Evolutionary conservation across 1,140 invertebrate species (phyloP).

Genomic region (Leguminivora glycinivorella): DNA sequence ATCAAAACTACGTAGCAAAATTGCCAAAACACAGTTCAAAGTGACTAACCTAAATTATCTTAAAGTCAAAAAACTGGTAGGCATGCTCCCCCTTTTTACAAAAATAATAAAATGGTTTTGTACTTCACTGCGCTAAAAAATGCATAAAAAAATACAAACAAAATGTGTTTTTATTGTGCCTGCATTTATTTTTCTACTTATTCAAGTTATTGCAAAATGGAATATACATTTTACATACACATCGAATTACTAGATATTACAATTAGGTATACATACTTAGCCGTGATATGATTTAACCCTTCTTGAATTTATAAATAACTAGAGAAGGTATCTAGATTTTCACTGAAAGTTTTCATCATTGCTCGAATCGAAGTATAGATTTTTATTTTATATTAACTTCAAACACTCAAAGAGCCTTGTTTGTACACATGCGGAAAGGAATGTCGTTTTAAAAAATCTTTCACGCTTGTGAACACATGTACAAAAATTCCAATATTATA

Average conservation of each 20-base stretch:
- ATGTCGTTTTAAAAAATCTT: not conserved
- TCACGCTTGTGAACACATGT: too few relatives aligned
- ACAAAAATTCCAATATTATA: too few relatives aligned
- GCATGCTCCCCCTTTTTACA: not conserved
- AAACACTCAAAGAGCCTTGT: not conserved
- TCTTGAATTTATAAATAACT: conserved; percentile 32
- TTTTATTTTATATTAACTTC: not conserved
- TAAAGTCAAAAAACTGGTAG: not conserved
- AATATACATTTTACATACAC: conserved; percentile 37
- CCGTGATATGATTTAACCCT: conserved; percentile 73
- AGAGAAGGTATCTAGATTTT: not conserved
- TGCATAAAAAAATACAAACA: conserved; percentile 13
- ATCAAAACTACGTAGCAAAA: not conserved
- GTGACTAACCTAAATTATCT: not conserved
- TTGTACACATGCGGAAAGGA: not conserved
- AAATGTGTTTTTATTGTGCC: conserved; percentile 12
- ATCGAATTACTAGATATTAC: conserved; percentile 43
- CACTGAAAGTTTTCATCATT: not conserved
- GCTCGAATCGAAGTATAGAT: not conserved
- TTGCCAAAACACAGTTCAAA: not conserved
- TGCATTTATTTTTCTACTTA: conserved; percentile 31
- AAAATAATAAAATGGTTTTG: not conserved
- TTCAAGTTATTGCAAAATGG: conserved; percentile 39
- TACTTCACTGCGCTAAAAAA: conserved; percentile 17
- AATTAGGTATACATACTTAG: conserved; percentile 59